Base-by-base conservation (phyloP, 37 sponge, comb jelly and placozoan species). In the Cladorhizidae sp. region DNA sequence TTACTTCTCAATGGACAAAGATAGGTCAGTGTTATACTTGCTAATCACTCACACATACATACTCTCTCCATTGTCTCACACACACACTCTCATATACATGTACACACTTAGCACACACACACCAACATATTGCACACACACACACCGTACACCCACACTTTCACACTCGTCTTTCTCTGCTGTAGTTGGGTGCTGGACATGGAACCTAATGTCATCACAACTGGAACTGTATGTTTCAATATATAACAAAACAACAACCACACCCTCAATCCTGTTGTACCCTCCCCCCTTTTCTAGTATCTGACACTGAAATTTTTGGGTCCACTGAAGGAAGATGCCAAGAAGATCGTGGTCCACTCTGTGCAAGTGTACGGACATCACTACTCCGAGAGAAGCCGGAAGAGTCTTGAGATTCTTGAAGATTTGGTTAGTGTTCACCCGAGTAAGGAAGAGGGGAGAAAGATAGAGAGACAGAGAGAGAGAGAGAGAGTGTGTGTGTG, bases 351-450 rank as follows among this genome's bases (percentile, higher is more conserved):
- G 0, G 75, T 92, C 0, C 80, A 87, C 8, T 72, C 64, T 26
- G 58, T 92, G 36, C 68, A 57, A 21, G 55, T 85, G 20, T 69
- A 40, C 63, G 93, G 93, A 29, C 75, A 89, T 79, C 61, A 43
- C 17, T 50, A 62, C 14, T 40, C 80, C 0, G 49, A 32, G 20
- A 69, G 84, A 23, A 43, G 35, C 20, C 37, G 62, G 18, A 32
- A 39, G 15, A 41, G 49, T 33, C 20, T 20, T 7, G 3, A 49
- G 1, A 70, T 81, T 31, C 61, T 87, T 14, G 29, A 74, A 20
- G 49, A 75, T 1, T 33, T 87, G 67, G 67, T 65, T 17, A 65
- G 67, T 65, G 3, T 3, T 21, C 7, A 5, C 67, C 8, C 32
- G 49, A 12, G 49, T 12, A 45, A 45, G n/a, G 68, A 8, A 2